Conservation (phyloP, 2,797 vertebrate species). For the Melanotaenia boesemani region DNA sequence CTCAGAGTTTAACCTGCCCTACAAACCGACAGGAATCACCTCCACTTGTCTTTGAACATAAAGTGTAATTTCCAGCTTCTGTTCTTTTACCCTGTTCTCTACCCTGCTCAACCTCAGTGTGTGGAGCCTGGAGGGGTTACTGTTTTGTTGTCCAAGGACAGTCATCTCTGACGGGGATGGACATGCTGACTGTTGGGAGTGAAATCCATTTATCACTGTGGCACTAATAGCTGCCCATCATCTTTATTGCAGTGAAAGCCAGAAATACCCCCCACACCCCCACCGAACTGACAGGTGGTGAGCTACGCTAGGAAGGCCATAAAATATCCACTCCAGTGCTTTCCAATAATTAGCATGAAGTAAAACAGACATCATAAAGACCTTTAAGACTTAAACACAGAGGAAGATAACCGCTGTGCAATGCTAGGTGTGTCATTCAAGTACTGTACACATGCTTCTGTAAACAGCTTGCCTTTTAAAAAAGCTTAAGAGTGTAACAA, state of each 20-base stretch:
- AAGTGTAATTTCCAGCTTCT: neutral
- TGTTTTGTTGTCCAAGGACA: constrained; percentile 59
- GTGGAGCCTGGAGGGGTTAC: constrained; percentile 13
- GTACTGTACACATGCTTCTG: constrained; percentile 10
- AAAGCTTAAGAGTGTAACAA: constrained; percentile 1
- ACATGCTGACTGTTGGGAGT: constrained; percentile 33
- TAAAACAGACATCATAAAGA: constrained; percentile 55
- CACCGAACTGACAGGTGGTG: constrained; percentile 57
- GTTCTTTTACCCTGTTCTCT: constrained; percentile 8
- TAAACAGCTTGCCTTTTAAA: constrained; percentile 16
- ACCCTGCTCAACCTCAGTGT: neutral
- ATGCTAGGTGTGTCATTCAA: constrained; percentile 24
- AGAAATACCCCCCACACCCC: constrained; percentile 30
- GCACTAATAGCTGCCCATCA: constrained; percentile 66
- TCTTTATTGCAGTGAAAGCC: constrained; percentile 49
- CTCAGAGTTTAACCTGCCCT: constrained; percentile 1
- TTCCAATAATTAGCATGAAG: constrained; percentile 57
- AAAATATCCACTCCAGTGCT: constrained; percentile 54
- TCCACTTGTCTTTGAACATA: neutral
- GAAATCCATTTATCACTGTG: constrained; percentile 53
- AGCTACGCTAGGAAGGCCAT: constrained; percentile 42
- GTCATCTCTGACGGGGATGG: constrained; percentile 29
- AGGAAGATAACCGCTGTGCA: constrained; percentile 6
- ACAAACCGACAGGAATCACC: constrained; percentile 5
- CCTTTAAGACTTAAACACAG: constrained; percentile 13